Evolutionary conservation across 2,888 invertebrate species (phyloP).

Genomic region (Physocephala rufipes): DNA sequence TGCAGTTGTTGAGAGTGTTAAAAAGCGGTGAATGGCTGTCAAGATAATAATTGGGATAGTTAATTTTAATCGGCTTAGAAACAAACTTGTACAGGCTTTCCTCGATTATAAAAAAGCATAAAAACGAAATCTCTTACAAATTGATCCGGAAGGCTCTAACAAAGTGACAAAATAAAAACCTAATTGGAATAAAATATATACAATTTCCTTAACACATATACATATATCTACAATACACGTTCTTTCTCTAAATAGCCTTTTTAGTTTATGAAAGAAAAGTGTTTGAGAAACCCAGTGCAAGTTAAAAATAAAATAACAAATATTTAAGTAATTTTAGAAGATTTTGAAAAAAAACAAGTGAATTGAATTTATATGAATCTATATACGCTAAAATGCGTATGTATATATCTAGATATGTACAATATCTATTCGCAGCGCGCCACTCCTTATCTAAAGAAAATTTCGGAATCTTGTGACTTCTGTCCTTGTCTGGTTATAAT

Average conservation of each 20-base stretch:
- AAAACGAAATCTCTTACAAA: not conserved
- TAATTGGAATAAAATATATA: too few relatives aligned
- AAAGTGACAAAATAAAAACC: not conserved
- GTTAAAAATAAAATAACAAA: not conserved
- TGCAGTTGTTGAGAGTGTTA: slow-evolving; percentile 16
- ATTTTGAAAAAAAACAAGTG: too few relatives aligned
- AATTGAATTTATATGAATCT: too few relatives aligned
- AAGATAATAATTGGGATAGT: slow-evolving; percentile 20
- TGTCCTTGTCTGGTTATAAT: slow-evolving; percentile 15
- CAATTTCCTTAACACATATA: too few relatives aligned
- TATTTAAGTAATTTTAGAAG: not conserved
- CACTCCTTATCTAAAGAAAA: slow-evolving; percentile 48
- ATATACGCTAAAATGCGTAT: too few relatives aligned
- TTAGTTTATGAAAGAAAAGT: not conserved
- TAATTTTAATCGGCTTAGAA: slow-evolving; percentile 11
- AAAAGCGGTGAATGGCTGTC: slow-evolving; percentile 21
- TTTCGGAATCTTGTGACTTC: slow-evolving; percentile 23
- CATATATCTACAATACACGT: not conserved
- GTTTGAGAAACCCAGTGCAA: not conserved
- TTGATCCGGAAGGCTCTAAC: not conserved
- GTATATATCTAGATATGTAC: too few relatives aligned
- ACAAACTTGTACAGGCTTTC: not conserved
- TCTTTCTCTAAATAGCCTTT: too few relatives aligned
- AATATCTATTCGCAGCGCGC: slow-evolving; percentile 37
- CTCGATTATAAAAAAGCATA: slow-evolving; percentile 9